Base-by-base conservation (phyloP, 2,888 invertebrate genomes). In the Stratiomys singularior region DNA sequence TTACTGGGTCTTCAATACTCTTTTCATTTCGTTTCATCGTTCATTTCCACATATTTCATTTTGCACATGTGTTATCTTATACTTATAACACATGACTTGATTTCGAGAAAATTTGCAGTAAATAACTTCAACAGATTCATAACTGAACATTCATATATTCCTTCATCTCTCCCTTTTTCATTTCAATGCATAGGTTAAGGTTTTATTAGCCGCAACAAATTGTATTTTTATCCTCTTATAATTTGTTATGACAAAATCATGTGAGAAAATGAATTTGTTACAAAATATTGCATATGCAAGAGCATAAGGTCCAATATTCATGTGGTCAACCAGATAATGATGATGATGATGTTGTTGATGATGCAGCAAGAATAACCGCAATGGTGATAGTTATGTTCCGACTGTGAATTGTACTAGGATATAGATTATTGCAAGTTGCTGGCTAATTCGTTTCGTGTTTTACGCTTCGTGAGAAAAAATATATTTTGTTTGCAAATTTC, bases 181-280 rank as follows among this genome's bases (percentile, higher is more conserved):
- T 5, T 5, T 37, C 37, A 3, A 52, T 15, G n/a, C 18, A 52
- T 47, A 25, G 47, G 77, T 76, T 79, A 71, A 56, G 76, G 78
- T 67, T 78, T 79, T 79, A 79, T 78, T 79, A 79, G 79, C 79
- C 77, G 78, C 77, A 78, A 72, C 79, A 79, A 79, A 79, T 79
- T 79, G 78, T 77, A 78, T 79, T 79, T 79, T 79, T 79, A 79
- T 79, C 78, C 76, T 71, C 72, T 79, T 79, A 76, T 79, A 79
- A 79, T 79, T 79, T 79, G 79, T 79, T 79, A 78, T 79, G 79
- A 79, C 78, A 79, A 79, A 79, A 71, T 79, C 76, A 78, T 79
- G 79, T 79, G 79, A 78, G 79, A 79, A 79, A 79, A 78, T 71
- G 79, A 79, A 79, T 78, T 71, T 64, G 79, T 66, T 78, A 56